A percentile compares a stretch with the other conserved stretches of the same genome.
These are phyloP conservation scores for Acanthosepion esculentum DNA, from an alignment of 2,888 invertebrate genomes.

Conservation along the genomic window DNA sequence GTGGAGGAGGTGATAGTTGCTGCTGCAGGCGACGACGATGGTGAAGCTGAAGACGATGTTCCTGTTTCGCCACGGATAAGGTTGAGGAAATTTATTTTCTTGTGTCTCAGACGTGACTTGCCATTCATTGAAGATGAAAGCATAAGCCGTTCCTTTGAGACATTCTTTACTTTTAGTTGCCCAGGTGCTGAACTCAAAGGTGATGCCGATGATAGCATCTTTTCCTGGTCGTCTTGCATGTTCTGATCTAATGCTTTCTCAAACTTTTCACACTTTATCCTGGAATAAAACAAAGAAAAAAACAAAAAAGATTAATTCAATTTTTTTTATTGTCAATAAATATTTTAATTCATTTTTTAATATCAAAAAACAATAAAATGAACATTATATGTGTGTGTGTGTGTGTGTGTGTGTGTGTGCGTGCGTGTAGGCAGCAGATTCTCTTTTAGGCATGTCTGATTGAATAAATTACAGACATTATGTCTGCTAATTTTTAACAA, in stretches of 20 bases:
- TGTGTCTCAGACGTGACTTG: slow-evolving; percentile 63
- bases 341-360: too few relatives aligned
- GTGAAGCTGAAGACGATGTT: neutral
- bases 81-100: slow-evolving; percentile 71
- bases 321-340: too few relatives aligned
- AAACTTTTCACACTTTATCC: neutral
- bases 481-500: too few relatives aligned
- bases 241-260: neutral
- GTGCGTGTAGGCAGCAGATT: too few relatives aligned
- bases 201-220: neutral
- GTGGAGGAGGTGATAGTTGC: neutral
- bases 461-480: too few relatives aligned
- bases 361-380: too few relatives aligned
- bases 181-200: neutral
- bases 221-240: neutral
- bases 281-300: neutral
- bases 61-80: slow-evolving; percentile 62
- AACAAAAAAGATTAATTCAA: neutral
- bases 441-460: too few relatives aligned
- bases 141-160: neutral
- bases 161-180: neutral
- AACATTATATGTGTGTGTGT: too few relatives aligned
- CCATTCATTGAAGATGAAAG: neutral
- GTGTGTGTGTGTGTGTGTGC: too few relatives aligned
- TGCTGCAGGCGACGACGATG: neutral